Evolutionary conservation across 2,888 invertebrate genomes (phyloP).

Genomic region (Drosophila kuntzei): DNA sequence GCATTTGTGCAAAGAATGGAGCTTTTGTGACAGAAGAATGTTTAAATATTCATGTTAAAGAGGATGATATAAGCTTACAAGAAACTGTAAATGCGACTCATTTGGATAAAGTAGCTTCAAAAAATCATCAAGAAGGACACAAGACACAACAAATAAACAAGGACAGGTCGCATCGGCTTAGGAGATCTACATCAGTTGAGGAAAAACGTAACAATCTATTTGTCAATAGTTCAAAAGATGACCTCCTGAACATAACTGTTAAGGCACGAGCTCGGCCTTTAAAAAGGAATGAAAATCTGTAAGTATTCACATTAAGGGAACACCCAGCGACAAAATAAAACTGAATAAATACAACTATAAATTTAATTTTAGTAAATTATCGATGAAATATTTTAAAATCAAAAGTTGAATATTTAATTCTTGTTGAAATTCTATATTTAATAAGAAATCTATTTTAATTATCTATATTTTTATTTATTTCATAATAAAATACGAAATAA

Average conservation of each 20-base stretch:
- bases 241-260: not conserved
- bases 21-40: not conserved
- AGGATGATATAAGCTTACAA: not conserved
- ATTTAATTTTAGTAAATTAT: too few relatives aligned
- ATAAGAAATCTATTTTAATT: too few relatives aligned
- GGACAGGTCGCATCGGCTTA: not conserved
- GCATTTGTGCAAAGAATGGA: slow-evolving; percentile 40
- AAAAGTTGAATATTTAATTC: too few relatives aligned
- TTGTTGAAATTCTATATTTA: too few relatives aligned
- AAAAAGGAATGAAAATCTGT: slow-evolving; percentile 2
- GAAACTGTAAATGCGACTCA: not conserved
- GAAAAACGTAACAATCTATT: not conserved
- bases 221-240: not conserved
- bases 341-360: too few relatives aligned
- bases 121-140: not conserved
- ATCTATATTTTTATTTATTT: too few relatives aligned
- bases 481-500: too few relatives aligned
- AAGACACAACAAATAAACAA: not conserved
- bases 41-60: slow-evolving; percentile 8
- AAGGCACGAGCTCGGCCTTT: not conserved
- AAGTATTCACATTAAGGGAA: not conserved
- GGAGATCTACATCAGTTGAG: not conserved
- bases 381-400: too few relatives aligned
- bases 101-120: too few relatives aligned
- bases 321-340: too few relatives aligned